Evolutionary conservation across 1,140 invertebrate genomes (phyloP), one percentile per base, ranked within the genome.

Genomic region (Lepidurus packardi): DNA sequence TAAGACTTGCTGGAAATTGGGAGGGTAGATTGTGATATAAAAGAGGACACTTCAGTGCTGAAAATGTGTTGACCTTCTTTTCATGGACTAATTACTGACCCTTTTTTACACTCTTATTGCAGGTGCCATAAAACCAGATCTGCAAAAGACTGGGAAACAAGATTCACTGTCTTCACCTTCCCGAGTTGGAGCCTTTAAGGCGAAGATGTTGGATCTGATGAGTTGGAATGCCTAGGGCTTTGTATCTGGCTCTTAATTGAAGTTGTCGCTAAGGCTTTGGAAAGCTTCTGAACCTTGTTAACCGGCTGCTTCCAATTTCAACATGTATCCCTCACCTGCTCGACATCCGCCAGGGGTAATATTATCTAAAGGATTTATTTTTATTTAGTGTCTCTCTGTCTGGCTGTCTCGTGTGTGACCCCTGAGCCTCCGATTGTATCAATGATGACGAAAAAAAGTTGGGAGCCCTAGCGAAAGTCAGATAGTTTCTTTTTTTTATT

Each of bases 311-410:
- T 65, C 21, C 53, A 21, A n/a, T 21, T 65, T 65, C 16, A 21
- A 65, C 82, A 89, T 88, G 88, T 88, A 89, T 84, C 87, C 88
- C 84, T 86, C 87, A 84, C 87, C 87, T 83, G 87, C 87, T 82
- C 86, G 88, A 86, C 87, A 88, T 84, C 87, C 87, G 85, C 87
- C 87, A 85, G 86, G 87, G 86, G 87, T 89, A 85, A 88, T 87
- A 86, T 34, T 34, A 34, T 34, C 34, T 34, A 34, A 34, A 34
- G 34, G 34, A 34, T 34, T 34, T 34, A 34, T 34, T 34, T 34
- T 34, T 34, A 4, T 34, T 34, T 34, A 34, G 2, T 4, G 3
- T 34, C 34, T 34, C 34, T 34, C 34, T 34, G 34, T 34, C 34
- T 34, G 34, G 34, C 34, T 34, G 34, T 34, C 34, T 34, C 34